These are phyloP conservation scores for Melospiza melodia DNA, from an alignment of 2,113 vertebrate species.

Conservation along the genomic window DNA sequence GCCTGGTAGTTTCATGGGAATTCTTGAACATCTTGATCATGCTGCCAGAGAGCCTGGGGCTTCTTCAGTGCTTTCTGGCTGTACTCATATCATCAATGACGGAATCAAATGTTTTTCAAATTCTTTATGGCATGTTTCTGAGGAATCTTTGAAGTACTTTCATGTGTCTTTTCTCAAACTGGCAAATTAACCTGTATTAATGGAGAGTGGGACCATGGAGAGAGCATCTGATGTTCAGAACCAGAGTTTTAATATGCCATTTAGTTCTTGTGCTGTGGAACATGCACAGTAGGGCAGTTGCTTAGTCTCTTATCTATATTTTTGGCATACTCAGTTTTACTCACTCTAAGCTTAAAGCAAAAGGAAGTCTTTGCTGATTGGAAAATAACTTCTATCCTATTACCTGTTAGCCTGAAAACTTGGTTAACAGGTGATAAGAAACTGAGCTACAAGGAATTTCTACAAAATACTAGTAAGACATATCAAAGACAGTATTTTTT, in stretches of 20 bases:
- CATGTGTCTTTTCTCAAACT: neutral
- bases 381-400: neutral
- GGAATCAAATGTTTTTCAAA: neutral
- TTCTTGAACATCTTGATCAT: neutral
- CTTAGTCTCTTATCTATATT: neutral
- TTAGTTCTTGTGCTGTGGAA: neutral
- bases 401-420: neutral
- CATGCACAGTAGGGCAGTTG: neutral
- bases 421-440: neutral
- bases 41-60: neutral
- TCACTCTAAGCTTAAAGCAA: neutral
- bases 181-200: neutral
- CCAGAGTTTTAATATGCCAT: neutral
- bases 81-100: neutral
- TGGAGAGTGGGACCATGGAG: too few relatives aligned
- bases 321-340: neutral
- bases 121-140: neutral
- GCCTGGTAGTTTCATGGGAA: neutral
- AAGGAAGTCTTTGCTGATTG: neutral
- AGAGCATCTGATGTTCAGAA: neutral
- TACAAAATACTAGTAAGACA: neutral
- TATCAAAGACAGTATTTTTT: neutral
- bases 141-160: neutral
- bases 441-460: neutral
- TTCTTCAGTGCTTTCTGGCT: neutral